Evolutionary conservation across 1,140 invertebrate species (phyloP), one percentile per base, ranked within the genome.

Genomic region (Mycetomoellerius zeteki): DNA sequence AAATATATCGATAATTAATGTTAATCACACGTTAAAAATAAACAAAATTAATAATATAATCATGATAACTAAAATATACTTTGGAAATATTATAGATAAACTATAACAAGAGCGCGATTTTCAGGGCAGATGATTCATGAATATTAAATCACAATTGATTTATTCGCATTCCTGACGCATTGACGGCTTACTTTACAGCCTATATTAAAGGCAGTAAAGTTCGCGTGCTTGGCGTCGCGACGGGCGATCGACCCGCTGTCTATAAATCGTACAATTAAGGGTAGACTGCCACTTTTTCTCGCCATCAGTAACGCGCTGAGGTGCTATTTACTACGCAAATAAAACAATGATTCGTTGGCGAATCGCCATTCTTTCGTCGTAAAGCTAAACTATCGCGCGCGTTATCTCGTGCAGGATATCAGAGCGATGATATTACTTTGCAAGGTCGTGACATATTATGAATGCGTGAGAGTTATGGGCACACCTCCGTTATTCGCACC

Each of bases 401-500:
- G 33, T 82, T 89, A 88, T 78, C 69, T 76, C 12, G 37, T 12
- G 30, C 54, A 71, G 64, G 86, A 86, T 91, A 89, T 92, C 87
- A 90, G 73, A 71, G 75, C 14, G 81, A 86, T 76, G 78, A 78
- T 89, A 89, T 92, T 87, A 89, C 84, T 85, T 93, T 86, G 88
- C 91, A 93, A 94, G 92, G 92, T 92, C 88, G 75, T 71, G 62
- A 30, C 91, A 73, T 87, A 91, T 91, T 91, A 91, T 81, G 80
- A 88, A 90, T 84, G 58, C 90, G 87, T 90, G 88, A 91, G 90
- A 88, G 89, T 77, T 92, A 81, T 71, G 89, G 77, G 71, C 88
- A 90, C 77, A 75, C 84, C 85, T 89, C 86, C 88, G 91, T 94
- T 93, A 90, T 86, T 91, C 78, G 91, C 86, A 93, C 90, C 93